phyloP scores from a whole-genome alignment of 2,888 invertebrate genomes.

The Diplolepis rosae region DNA sequence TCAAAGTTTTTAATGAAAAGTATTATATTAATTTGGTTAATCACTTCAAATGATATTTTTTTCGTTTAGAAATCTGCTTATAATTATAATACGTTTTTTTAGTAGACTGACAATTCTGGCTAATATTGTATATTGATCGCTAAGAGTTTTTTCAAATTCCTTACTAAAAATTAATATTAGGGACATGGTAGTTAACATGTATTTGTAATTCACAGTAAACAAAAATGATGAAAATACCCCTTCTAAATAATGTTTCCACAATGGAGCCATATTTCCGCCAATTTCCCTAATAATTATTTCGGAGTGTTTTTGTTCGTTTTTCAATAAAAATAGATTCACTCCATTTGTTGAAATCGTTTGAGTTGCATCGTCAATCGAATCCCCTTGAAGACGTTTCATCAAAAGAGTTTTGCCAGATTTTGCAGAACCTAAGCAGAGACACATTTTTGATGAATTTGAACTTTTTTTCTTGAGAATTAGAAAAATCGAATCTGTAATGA shows the following conservation, averaged over 20 bases:
- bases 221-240: conserved; percentile 67
- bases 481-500: neutral
- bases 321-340: conserved; percentile 83
- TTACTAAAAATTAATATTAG: too few relatives aligned
- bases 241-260: conserved; percentile 86
- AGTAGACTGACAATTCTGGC: neutral
- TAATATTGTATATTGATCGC: too few relatives aligned
- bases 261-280: conserved; percentile 87
- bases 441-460: conserved; percentile 62
- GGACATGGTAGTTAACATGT: too few relatives aligned
- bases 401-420: conserved; percentile 89
- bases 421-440: conserved; percentile 85
- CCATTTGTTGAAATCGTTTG: conserved; percentile 88
- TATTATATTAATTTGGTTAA: too few relatives aligned
- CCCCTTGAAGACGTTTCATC: conserved; percentile 83
- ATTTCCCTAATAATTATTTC: conserved; percentile 82
- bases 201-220: too few relatives aligned
- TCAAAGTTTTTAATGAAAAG: too few relatives aligned
- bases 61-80: too few relatives aligned
- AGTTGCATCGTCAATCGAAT: conserved; percentile 84
- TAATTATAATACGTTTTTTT: too few relatives aligned
- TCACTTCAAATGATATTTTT: too few relatives aligned
- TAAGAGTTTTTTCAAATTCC: too few relatives aligned
- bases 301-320: conserved; percentile 75
- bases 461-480: neutral